Conservation (phyloP, 2,888 invertebrate genomes). For the Synanthedon myopaeformis region DNA sequence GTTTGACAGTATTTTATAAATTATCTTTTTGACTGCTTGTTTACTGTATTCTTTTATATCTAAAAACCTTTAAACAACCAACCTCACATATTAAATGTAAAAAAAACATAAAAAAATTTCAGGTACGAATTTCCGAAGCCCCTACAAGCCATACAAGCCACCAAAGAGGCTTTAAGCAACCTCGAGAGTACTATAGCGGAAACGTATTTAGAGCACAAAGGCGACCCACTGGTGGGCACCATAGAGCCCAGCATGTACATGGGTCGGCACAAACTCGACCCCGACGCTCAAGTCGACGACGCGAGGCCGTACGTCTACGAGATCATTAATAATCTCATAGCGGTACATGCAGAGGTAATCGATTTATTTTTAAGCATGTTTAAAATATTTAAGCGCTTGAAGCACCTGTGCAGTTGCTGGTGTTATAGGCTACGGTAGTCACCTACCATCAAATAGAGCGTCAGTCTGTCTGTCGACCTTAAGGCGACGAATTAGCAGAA, state of each 20-base stretch:
- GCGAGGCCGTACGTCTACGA: conserved; percentile 91
- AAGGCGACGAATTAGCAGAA: too few species aligned
- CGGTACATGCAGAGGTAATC: conserved; percentile 79
- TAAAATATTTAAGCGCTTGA: too few species aligned
- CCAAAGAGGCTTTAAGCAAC: conserved; percentile 72
- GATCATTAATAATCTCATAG: conserved; percentile 84
- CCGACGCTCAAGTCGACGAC: conserved; percentile 79
- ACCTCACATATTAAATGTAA: background rate
- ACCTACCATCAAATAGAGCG: too few species aligned
- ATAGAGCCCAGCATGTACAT: conserved; percentile 97
- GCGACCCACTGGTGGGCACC: conserved; percentile 94
- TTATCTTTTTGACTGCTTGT: too few species aligned
- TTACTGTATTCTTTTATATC: too few species aligned
- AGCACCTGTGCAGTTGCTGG: too few species aligned
- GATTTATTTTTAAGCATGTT: too few species aligned
- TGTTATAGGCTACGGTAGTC: too few species aligned
- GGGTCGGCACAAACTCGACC: conserved; percentile 88
- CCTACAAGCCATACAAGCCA: conserved; percentile 75
- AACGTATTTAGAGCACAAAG: conserved; percentile 88
- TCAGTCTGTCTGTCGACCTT: too few species aligned
- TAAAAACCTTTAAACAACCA: background rate
- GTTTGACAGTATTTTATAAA: too few species aligned
- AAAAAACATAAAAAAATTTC: conserved; percentile 7
- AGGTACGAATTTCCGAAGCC: conserved; percentile 82
- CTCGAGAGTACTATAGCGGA: conserved; percentile 78